Evolutionary conservation across 37 sponge, comb jelly and placozoan genomes (phyloP).

Genomic region (Bolinopsis microptera): DNA sequence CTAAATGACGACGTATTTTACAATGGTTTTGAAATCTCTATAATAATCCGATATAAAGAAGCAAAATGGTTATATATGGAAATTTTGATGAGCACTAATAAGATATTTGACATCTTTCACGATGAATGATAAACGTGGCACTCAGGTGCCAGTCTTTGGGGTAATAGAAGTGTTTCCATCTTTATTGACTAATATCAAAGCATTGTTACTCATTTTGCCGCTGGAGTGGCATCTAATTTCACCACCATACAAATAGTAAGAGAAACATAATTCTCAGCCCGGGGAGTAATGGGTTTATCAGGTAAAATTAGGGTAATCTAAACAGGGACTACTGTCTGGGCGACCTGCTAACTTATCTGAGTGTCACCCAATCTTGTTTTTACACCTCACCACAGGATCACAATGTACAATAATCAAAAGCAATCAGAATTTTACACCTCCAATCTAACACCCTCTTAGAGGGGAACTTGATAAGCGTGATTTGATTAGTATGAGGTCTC

Average conservation of each 20-base stretch:
- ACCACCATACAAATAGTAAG: background rate
- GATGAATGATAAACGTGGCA: too few relatives aligned
- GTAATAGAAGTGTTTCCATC: too few relatives aligned
- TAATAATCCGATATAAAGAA: too few relatives aligned
- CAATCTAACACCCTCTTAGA: slow-evolving; percentile 13
- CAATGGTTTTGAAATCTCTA: too few relatives aligned
- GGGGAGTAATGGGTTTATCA: background rate
- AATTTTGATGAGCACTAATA: too few relatives aligned
- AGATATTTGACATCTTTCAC: too few relatives aligned
- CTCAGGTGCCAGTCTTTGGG: too few relatives aligned
- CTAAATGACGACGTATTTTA: too few relatives aligned
- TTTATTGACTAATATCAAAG: too few relatives aligned
- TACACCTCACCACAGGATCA: slow-evolving; percentile 1
- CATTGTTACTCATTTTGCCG: background rate
- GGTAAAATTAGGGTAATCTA: slow-evolving; percentile 23
- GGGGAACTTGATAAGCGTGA: slow-evolving; percentile 23
- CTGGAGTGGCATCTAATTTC: background rate
- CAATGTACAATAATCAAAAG: slow-evolving; percentile 8
- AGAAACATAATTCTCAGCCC: background rate
- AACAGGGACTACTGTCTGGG: slow-evolving; percentile 15
- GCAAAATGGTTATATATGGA: too few relatives aligned
- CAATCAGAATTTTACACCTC: slow-evolving; percentile 45
- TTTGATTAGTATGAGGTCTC: slow-evolving; percentile 12
- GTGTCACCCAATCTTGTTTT: slow-evolving; percentile 21
- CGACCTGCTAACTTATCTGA: background rate